phyloP scores from a whole-genome alignment of 2,113 vertebrate genomes.

The Indicator maculatus region DNA sequence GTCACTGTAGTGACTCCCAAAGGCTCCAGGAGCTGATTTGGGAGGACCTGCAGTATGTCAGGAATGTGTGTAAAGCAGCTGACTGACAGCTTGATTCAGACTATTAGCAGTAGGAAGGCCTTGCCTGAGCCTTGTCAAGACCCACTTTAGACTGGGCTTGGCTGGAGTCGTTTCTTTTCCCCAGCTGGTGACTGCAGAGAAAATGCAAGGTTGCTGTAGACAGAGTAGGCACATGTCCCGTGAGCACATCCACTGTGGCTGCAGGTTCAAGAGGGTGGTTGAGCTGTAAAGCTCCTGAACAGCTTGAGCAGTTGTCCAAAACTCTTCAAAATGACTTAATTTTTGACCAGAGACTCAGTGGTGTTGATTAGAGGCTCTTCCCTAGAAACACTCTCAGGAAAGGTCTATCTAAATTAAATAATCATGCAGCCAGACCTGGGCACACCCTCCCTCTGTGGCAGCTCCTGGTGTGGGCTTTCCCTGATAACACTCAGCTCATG shows the following conservation, averaged over 20 bases:
- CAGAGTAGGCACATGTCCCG: not conserved
- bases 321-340: not conserved
- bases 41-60: not conserved
- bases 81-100: not conserved
- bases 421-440: constrained; percentile 41
- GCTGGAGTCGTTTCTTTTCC: not conserved
- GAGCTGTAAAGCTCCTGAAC: not conserved
- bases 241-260: fast-evolving
- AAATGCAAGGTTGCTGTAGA: not conserved
- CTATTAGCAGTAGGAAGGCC: not conserved
- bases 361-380: not conserved
- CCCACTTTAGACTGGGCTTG: not conserved
- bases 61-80: constrained; percentile 2
- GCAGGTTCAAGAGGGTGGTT: not conserved
- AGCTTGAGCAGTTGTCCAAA: not conserved
- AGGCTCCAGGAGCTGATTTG: not conserved
- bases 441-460: constrained; percentile 18
- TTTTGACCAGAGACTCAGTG: not conserved
- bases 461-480: not conserved
- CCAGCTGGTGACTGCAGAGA: not conserved
- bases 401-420: not conserved
- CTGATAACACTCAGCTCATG: constrained; percentile 15
- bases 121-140: not conserved
- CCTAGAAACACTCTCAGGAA: not conserved
- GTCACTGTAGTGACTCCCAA: not conserved